A percentile compares a stretch with the other conserved stretches of the same genome.
phyloP scores from a whole-genome alignment of 2,113 vertebrate genomes.

The Casuarius casuarius region DNA sequence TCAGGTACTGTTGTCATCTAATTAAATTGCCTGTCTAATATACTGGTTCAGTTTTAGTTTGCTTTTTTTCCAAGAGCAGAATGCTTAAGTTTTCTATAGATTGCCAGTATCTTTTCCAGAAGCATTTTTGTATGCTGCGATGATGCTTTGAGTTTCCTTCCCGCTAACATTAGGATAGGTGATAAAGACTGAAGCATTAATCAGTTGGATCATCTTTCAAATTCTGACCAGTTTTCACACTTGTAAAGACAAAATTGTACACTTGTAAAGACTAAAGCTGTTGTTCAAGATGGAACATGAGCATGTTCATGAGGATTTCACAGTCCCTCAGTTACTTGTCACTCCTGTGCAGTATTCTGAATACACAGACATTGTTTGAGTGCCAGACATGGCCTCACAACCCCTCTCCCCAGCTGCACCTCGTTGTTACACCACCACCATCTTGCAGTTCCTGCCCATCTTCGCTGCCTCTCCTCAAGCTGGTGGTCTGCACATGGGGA shows the following conservation, averaged over 20 bases:
- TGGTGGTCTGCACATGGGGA: rapidly evolving
- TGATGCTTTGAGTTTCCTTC: not conserved
- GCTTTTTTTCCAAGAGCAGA: not conserved
- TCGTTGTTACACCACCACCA: rapidly evolving
- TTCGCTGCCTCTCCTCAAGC: not conserved
- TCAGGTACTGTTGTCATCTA: slow-evolving; percentile 78
- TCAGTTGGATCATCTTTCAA: not conserved
- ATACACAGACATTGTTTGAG: not conserved
- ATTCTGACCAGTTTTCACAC: not conserved
- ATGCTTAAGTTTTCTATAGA: not conserved
- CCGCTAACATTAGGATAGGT: not conserved
- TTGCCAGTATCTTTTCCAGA: not conserved
- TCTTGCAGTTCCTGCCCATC: not conserved
- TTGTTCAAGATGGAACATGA: not conserved
- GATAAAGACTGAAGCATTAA: not conserved
- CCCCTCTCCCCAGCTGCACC: not conserved
- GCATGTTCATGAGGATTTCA: not conserved
- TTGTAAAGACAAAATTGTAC: not conserved
- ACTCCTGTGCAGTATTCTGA: not conserved
- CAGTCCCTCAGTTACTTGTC: not conserved
- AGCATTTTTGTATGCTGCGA: not conserved
- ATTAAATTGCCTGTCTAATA: not conserved
- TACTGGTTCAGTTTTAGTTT: not conserved
- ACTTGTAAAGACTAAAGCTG: no score
- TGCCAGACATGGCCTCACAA: not conserved